A percentile compares a stretch with the other conserved stretches of the same genome.
phyloP scores from a whole-genome alignment of 2,888 invertebrate genomes.

The Beris morrisii region DNA sequence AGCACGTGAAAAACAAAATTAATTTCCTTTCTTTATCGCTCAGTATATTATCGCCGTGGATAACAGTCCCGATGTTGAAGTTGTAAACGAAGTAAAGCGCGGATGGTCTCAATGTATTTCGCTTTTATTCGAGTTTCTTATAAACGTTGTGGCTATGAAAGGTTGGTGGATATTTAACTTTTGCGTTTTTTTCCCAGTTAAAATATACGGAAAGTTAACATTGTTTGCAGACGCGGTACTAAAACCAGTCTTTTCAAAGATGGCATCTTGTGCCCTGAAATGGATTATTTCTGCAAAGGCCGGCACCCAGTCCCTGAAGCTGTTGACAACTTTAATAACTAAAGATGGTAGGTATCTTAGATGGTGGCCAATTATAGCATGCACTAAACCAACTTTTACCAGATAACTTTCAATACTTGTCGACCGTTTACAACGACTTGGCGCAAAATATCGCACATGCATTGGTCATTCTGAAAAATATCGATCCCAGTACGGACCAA shows the following conservation, averaged over 20 bases:
- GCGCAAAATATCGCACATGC: slow-evolving; percentile 16
- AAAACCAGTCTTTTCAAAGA: background rate
- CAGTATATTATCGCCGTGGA: slow-evolving; percentile 23
- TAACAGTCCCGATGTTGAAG: slow-evolving; percentile 22
- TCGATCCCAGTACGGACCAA: slow-evolving; percentile 28
- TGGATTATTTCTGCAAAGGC: slow-evolving; percentile 16
- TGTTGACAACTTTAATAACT: slow-evolving; percentile 11
- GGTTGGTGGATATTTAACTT: background rate
- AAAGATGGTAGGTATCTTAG: slow-evolving; percentile 6
- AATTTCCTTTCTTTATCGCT: slow-evolving; percentile 11
- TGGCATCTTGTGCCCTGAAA: slow-evolving; percentile 14
- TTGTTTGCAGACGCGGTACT: slow-evolving; percentile 2
- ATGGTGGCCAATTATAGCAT: no score
- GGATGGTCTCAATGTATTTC: slow-evolving; percentile 14
- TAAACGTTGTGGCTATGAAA: slow-evolving; percentile 12
- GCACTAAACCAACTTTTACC: background rate
- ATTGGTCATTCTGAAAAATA: slow-evolving; percentile 13
- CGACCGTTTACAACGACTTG: slow-evolving; percentile 17
- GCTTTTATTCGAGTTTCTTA: slow-evolving; percentile 15
- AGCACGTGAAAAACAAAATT: slow-evolving; percentile 3
- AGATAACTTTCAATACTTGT: slow-evolving; percentile 1
- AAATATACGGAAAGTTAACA: background rate
- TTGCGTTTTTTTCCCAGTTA: background rate
- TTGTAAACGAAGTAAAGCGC: slow-evolving; percentile 17
- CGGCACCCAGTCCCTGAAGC: background rate